These are phyloP conservation scores for Chinchilla lanigera DNA, from an alignment of 2,113 vertebrate species.

Conservation along the genomic window DNA sequence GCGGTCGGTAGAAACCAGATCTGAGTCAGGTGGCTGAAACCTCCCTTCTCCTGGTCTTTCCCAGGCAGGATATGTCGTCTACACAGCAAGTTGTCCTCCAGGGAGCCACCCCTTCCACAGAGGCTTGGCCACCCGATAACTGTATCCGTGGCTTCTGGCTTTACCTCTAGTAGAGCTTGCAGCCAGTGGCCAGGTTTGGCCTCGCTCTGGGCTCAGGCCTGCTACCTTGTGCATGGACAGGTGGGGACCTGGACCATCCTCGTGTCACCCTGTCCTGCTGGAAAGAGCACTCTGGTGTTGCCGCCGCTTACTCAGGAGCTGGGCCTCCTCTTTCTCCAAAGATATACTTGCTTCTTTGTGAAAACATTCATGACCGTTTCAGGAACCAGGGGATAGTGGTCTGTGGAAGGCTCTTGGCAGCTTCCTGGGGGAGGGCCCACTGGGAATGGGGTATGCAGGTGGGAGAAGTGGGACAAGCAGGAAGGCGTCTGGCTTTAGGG, in stretches of 20 bases:
- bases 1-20: neutral
- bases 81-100: neutral
- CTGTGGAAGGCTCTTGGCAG: neutral
- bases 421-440: neutral
- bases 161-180: neutral
- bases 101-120: neutral
- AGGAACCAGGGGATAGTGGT: neutral
- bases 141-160: neutral
- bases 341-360: neutral
- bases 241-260: neutral
- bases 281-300: neutral
- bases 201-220: neutral
- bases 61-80: too few relatives aligned
- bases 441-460: too few relatives aligned
- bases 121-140: neutral
- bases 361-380: neutral
- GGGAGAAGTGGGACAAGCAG: neutral
- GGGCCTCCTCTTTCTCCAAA: neutral
- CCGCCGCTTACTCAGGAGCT: neutral
- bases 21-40: neutral
- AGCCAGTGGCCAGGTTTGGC: neutral
- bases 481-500: neutral
- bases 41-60: neutral
- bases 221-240: neutral
- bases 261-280: neutral